Percentiles rank a stretch among this genome's conserved stretches.
Conservation (phyloP, 2,797 vertebrate genomes). For the Hozukius guyotensis region DNA sequence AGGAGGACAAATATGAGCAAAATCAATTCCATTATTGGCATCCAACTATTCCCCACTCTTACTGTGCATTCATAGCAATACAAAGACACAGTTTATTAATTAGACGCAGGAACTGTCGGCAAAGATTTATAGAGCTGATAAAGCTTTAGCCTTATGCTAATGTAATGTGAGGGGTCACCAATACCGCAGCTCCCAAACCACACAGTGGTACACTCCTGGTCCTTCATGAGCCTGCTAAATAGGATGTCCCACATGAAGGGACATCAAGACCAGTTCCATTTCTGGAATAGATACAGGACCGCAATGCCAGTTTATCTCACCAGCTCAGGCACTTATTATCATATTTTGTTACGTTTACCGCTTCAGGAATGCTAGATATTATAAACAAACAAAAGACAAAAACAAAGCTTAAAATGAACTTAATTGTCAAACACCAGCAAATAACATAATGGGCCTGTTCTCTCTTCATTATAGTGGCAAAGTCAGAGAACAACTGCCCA, state of each 20-base stretch:
- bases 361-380: not conserved
- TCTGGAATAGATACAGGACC: not conserved
- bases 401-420: not conserved
- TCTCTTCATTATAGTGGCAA: not conserved
- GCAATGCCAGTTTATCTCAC: not conserved
- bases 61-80: slow-evolving; percentile 2
- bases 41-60: not conserved
- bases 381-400: not conserved
- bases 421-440: not conserved
- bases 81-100: not conserved
- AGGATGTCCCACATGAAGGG: not conserved
- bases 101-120: not conserved
- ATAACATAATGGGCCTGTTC: not conserved
- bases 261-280: not conserved
- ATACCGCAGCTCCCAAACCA: not conserved
- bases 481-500: not conserved
- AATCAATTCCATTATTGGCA: not conserved
- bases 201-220: not conserved
- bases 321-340: not conserved
- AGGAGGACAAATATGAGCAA: not conserved
- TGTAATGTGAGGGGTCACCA: not conserved
- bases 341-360: not conserved
- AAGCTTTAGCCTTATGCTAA: not conserved
- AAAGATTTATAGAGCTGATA: not conserved
- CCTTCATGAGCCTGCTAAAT: not conserved